A percentile compares a stretch with the other conserved stretches of the same genome.
These are phyloP conservation scores for Sesamia nonagrioides DNA, from an alignment of 1,140 invertebrate species.

Conservation along the genomic window DNA sequence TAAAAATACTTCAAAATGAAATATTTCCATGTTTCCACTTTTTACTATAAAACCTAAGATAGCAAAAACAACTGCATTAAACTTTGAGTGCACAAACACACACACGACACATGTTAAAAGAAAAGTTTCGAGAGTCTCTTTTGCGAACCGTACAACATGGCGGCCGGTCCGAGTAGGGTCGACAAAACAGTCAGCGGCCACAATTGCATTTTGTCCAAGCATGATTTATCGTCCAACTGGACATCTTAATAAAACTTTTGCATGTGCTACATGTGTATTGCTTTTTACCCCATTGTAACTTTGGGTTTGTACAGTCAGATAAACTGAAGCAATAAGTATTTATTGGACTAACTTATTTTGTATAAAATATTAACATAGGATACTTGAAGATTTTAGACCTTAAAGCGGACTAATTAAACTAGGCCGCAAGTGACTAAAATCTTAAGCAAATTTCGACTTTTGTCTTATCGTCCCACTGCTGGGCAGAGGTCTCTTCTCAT, in stretches of 20 bases:
- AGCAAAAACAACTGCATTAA: not conserved
- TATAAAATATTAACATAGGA: no score
- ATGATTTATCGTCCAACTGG: conserved; percentile 42
- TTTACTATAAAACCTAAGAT: not conserved
- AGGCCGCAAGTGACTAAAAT: no score
- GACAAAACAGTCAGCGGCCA: conserved; percentile 32
- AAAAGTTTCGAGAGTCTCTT: conserved; percentile 24
- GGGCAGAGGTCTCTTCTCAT: no score
- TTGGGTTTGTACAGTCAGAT: no score
- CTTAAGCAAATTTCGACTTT: no score
- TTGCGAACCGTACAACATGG: conserved; percentile 29
- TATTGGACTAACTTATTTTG: no score
- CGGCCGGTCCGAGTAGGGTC: conserved; percentile 24
- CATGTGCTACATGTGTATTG: conserved; percentile 11
- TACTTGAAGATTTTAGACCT: no score
- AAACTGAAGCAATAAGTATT: no score
- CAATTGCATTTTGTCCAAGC: conserved; percentile 46
- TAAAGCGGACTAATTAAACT: no score
- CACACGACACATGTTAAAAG: not conserved
- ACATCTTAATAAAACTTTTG: conserved; percentile 46
- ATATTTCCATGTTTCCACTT: not conserved
- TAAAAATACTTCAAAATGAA: not conserved
- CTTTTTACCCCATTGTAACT: not conserved
- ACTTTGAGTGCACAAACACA: not conserved
- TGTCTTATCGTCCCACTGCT: no score